A percentile compares a stretch with the other conserved stretches of the same genome.
Evolutionary conservation across 2,113 vertebrate genomes (phyloP).

Genomic region (Actinemys pallida): DNA sequence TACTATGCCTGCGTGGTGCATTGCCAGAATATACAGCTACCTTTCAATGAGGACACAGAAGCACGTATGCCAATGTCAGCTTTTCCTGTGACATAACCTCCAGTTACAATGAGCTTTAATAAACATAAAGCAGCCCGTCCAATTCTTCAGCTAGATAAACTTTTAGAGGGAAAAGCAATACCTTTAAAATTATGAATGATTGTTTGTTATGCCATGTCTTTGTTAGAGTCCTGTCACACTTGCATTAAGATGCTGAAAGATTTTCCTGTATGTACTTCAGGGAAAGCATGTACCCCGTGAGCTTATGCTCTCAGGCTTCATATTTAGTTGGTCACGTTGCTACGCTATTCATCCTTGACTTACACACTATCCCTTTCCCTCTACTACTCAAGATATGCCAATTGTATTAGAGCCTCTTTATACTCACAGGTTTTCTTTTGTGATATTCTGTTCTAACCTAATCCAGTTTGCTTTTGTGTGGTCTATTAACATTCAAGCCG

Average conservation of each 20-base stretch:
- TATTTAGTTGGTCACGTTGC: background rate
- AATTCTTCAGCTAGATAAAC: background rate
- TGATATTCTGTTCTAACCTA: background rate
- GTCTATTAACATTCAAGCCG: conserved; percentile 59
- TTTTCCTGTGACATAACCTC: background rate
- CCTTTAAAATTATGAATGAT: background rate
- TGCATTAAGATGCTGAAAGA: conserved; percentile 20
- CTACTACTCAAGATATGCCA: background rate
- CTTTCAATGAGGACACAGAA: background rate
- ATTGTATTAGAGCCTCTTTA: background rate
- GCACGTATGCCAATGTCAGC: fast-evolving
- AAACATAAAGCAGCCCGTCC: background rate
- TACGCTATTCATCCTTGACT: background rate
- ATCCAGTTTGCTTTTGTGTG: conserved; percentile 27
- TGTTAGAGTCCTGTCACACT: conserved; percentile 18
- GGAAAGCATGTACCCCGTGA: background rate
- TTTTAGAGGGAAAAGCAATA: conserved; percentile 23
- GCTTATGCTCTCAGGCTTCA: background rate
- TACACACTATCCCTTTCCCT: background rate
- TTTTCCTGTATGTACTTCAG: background rate
- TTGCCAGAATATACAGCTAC: background rate
- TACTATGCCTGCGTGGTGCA: background rate
- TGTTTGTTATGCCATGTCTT: background rate
- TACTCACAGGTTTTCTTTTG: background rate
- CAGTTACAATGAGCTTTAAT: background rate